These are phyloP conservation scores for Hypena proboscidalis DNA, from an alignment of 2,888 invertebrate genomes.

Conservation along the genomic window DNA sequence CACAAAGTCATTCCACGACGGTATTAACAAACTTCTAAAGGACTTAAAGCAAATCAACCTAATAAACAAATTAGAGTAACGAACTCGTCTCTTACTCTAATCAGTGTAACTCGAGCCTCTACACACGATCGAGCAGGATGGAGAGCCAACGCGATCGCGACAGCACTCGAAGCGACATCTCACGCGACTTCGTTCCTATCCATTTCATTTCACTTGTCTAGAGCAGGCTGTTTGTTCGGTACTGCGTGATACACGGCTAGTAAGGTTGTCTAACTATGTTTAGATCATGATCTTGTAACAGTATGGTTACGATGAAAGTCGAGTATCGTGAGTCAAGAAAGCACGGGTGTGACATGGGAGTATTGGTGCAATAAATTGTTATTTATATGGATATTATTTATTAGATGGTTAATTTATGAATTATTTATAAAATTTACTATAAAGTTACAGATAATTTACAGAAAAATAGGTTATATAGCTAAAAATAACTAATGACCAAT, in stretches of 20 bases:
- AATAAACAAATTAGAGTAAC: conserved; percentile 20
- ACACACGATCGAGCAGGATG: conserved; percentile 25
- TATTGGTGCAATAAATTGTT: no score
- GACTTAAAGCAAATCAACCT: conserved; percentile 3
- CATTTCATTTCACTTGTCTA: conserved; percentile 77
- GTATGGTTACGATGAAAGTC: no score
- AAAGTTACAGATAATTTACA: no score
- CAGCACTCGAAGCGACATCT: conserved; percentile 62
- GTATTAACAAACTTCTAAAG: no score
- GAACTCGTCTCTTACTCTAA: conserved; percentile 20
- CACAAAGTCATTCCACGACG: no score
- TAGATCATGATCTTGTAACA: not conserved
- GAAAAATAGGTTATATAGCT: no score
- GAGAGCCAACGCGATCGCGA: conserved; percentile 41
- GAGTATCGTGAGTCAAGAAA: no score
- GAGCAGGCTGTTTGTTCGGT: conserved; percentile 59
- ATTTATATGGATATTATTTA: no score
- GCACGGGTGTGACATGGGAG: no score
- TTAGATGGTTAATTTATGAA: no score
- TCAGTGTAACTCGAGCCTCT: conserved; percentile 19
- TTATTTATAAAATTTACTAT: no score
- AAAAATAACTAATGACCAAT: no score
- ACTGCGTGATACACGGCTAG: conserved; percentile 41
- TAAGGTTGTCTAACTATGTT: conserved; percentile 5
- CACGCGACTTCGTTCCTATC: conserved; percentile 70